Evolutionary conservation across 2,888 invertebrate species (phyloP).

Genomic region (Metellina segmentata): DNA sequence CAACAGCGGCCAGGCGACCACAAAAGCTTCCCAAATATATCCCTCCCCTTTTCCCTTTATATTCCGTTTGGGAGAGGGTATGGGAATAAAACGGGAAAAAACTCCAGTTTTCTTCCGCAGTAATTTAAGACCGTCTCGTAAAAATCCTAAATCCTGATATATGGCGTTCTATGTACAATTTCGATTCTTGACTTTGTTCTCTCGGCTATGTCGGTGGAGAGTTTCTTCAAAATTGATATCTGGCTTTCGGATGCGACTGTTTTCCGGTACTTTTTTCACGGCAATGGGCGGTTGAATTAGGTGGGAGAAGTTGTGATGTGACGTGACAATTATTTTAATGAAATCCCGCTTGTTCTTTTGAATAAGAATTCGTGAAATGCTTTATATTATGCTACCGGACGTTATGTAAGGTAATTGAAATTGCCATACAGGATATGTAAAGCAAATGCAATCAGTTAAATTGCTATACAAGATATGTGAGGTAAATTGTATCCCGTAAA

Average conservation of each 20-base stretch:
- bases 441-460: too few species aligned
- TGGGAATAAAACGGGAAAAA: conserved; percentile 27
- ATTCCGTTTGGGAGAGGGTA: neutral
- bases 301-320: too few species aligned
- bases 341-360: too few species aligned
- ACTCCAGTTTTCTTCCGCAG: conserved; percentile 47
- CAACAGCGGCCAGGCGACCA: conserved; percentile 68
- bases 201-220: neutral
- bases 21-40: conserved; percentile 52
- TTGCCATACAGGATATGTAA: too few species aligned
- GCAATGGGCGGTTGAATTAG: neutral
- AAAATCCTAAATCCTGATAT: conserved; percentile 73
- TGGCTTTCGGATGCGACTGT: conserved; percentile 24
- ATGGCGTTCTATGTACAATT: conserved; percentile 58
- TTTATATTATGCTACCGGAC: too few species aligned
- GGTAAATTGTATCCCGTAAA: too few species aligned
- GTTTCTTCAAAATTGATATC: conserved; percentile 61
- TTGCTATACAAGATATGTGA: too few species aligned
- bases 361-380: too few species aligned
- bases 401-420: too few species aligned
- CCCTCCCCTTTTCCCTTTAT: conserved; percentile 45
- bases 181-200: conserved; percentile 58
- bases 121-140: conserved; percentile 67
- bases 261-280: neutral
- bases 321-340: too few species aligned